Conservation (phyloP, 2,888 invertebrate species). For the Caenorhabditis sulstoni region DNA sequence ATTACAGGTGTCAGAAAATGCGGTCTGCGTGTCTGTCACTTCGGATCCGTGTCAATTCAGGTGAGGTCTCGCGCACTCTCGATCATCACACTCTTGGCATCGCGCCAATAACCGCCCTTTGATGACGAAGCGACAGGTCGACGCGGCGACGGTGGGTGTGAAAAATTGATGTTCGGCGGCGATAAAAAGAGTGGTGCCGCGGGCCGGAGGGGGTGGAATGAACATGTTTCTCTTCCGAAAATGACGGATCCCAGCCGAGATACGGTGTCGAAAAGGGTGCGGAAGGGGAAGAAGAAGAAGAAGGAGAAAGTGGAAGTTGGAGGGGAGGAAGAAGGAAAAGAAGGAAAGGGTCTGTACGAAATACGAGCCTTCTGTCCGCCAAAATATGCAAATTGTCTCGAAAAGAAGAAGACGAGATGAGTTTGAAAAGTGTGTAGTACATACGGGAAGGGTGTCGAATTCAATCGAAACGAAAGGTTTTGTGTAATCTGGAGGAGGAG, state of each 20-base stretch:
- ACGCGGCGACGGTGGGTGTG: slow-evolving; percentile 34
- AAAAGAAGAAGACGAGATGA: slow-evolving; percentile 3
- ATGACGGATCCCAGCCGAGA: slow-evolving; percentile 23
- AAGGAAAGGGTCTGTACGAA: slow-evolving; percentile 38
- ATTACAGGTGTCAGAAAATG: slow-evolving; percentile 50
- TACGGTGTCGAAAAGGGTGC: slow-evolving; percentile 6
- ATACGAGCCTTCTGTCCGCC: slow-evolving; percentile 21
- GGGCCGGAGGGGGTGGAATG: slow-evolving; percentile 30
- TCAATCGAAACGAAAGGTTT: slow-evolving; percentile 6
- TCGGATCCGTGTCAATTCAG: slow-evolving; percentile 35
- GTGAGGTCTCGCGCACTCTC: slow-evolving; percentile 45
- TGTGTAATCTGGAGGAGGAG: slow-evolving; percentile 18
- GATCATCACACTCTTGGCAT: slow-evolving; percentile 28
- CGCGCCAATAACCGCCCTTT: slow-evolving; percentile 41
- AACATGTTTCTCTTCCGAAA: slow-evolving; percentile 17
- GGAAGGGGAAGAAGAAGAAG: too few species aligned
- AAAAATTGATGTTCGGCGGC: slow-evolving; percentile 55
- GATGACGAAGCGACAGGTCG: slow-evolving; percentile 32
- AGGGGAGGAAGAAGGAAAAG: too few species aligned
- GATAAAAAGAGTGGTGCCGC: slow-evolving; percentile 44
- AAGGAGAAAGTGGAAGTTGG: too few species aligned
- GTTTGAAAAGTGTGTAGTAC: background rate
- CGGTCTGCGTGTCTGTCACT: slow-evolving; percentile 45
- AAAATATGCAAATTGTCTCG: slow-evolving; percentile 46
- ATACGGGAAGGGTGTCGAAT: slow-evolving; percentile 34